Evolutionary conservation across 2,113 vertebrate genomes (phyloP), one percentile per base, ranked within the genome.

Genomic region (Apus apus): DNA sequence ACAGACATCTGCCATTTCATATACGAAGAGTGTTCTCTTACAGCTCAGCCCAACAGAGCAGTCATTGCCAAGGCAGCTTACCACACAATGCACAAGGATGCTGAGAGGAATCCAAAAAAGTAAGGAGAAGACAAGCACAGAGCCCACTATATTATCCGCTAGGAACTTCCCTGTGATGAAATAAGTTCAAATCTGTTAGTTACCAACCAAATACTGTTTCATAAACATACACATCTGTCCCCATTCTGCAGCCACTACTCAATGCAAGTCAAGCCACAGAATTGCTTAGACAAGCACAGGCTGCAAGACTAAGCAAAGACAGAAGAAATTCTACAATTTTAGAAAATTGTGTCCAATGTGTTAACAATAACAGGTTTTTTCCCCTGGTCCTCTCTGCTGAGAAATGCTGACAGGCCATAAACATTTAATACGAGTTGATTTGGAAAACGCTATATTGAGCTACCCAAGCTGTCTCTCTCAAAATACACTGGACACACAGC

Each of bases 31-130:
- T 56, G 73, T 61, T 68, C 67, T 68, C 50, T 70, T 53, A 23
- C 38, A 87, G 58, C 29, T 67, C 68, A 70, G 17, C 38, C 51
- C 40, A 80, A 75, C 76, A 19, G 17, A 64, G 66, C 80, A 46
- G 34, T 62, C 48, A 54, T 13, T 67, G 79, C 79, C 57, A 50
- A 78, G 62, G 20, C 9, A 85, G 65, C 25, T 72, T 91, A 98
- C 99, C 99, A 99, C 98, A 64, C 98, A 99, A 79, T 99, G 99
- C 89, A 99, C 99, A 61, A 99, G 98, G 94, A 99, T 99, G 96
- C 99, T 99, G 95, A 99, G 98, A 75, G 99, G 99, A 95, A 99
- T 99, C 99, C 99, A 99, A 87, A 99, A 99, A 45, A 99, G 48
- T 34, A 99, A 96, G 53, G 99, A 99, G 98, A 99, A 99, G 66